Conservation (phyloP, 2,888 invertebrate genomes). For the Drosophila anomelani region DNA sequence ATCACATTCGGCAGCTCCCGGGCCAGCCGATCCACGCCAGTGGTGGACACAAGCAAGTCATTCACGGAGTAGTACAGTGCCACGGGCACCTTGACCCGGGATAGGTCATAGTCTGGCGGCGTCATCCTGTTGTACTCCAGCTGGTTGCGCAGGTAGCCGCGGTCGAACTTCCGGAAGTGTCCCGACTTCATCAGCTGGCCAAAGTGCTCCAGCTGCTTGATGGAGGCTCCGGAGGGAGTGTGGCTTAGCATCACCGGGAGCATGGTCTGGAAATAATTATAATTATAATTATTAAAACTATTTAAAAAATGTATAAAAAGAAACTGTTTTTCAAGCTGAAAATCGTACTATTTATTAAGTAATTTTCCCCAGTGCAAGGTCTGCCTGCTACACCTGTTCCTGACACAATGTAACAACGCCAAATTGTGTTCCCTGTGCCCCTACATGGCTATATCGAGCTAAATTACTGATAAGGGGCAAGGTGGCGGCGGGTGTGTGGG, state of each 20-base stretch:
- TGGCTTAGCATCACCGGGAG: conserved; percentile 85
- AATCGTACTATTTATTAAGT: not conserved
- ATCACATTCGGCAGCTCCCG: conserved; percentile 86
- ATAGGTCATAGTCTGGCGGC: conserved; percentile 86
- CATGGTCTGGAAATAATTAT: conserved; percentile 80
- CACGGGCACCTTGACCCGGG: conserved; percentile 86
- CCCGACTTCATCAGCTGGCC: conserved; percentile 84
- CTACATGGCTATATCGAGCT: conserved; percentile 13
- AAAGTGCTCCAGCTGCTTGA: conserved; percentile 84
- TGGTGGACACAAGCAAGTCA: conserved; percentile 88
- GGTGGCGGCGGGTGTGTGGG: not conserved
- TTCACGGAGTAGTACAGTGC: conserved; percentile 87
- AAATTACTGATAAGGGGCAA: conserved; percentile 7
- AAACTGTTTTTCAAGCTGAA: not conserved
- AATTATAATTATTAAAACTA: not conserved
- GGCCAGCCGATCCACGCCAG: conserved; percentile 86
- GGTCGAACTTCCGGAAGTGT: conserved; percentile 85
- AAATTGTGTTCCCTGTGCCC: conserved; percentile 15
- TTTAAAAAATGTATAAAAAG: not conserved
- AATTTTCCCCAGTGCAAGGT: not conserved
- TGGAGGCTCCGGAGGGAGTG: conserved; percentile 85
- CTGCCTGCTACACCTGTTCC: conserved; percentile 28
- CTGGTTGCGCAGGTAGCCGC: conserved; percentile 85
- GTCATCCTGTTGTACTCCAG: conserved; percentile 85
- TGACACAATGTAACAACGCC: conserved; percentile 26